Evolutionary conservation across 2,113 vertebrate genomes (phyloP).

Genomic region (Crocuta crocuta): DNA sequence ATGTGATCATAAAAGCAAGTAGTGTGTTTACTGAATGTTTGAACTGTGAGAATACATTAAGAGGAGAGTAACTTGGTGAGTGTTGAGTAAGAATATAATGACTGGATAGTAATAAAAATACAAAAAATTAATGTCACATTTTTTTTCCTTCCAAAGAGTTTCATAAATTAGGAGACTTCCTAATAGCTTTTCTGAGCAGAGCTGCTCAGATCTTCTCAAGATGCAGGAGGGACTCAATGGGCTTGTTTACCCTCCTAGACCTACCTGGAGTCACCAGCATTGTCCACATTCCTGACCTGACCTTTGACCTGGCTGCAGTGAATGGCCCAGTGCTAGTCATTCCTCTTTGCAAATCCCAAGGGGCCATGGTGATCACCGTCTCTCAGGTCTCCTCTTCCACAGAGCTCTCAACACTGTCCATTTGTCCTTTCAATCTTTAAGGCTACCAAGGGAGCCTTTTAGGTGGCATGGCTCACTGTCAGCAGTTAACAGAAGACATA

Average conservation of each 20-base stretch:
- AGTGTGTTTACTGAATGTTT: constrained; percentile 8
- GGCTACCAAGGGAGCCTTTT: constrained; percentile 75
- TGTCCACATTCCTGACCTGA: constrained; percentile 84
- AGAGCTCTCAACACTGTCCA: constrained; percentile 81
- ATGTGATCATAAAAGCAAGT: constrained; percentile 8
- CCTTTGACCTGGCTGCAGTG: constrained; percentile 82
- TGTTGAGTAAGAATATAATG: constrained; percentile 56
- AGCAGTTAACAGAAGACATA: constrained; percentile 79
- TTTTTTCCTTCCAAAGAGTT: constrained; percentile 63
- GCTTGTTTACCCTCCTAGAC: constrained; percentile 79
- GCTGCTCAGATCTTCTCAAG: constrained; percentile 57
- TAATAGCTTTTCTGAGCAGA: constrained; percentile 61
- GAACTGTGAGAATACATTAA: background rate
- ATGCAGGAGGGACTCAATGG: constrained; percentile 58
- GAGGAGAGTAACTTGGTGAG: background rate
- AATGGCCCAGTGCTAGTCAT: constrained; percentile 76
- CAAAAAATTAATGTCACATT: constrained; percentile 56
- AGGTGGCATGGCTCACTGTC: constrained; percentile 73
- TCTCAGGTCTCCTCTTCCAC: constrained; percentile 82
- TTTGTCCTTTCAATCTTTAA: constrained; percentile 79
- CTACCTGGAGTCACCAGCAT: constrained; percentile 83
- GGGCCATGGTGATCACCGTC: constrained; percentile 78
- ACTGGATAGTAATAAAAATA: background rate
- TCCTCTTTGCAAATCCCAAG: constrained; percentile 81
- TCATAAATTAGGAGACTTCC: constrained; percentile 57